phyloP scores from a whole-genome alignment of 2,797 vertebrate genomes.

The Pterois miles region DNA sequence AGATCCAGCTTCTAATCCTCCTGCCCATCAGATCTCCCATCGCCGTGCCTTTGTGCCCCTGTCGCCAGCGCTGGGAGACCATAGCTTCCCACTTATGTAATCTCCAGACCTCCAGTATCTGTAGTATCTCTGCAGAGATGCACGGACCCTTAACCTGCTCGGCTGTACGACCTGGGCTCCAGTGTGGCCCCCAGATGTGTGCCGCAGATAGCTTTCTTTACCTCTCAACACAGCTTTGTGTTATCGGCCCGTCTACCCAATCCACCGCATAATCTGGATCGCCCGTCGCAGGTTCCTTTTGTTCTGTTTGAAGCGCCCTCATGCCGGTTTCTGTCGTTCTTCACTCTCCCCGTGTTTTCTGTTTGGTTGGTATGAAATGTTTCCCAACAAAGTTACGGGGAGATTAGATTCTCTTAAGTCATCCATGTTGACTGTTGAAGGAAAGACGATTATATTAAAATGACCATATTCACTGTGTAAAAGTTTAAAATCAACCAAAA shows the following conservation, averaged over 20 bases:
- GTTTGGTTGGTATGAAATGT: constrained; percentile 43
- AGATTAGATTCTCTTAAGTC: constrained; percentile 30
- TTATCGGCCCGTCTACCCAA: constrained; percentile 76
- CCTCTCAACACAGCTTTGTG: constrained; percentile 82
- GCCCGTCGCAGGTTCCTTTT: constrained; percentile 70
- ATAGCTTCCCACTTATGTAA: constrained; percentile 75
- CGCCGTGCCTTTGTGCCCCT: constrained; percentile 74
- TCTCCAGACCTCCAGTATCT: constrained; percentile 80
- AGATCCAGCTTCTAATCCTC: constrained; percentile 85
- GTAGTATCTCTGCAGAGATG: constrained; percentile 69
- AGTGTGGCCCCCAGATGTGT: constrained; percentile 80
- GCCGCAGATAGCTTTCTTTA: constrained; percentile 81
- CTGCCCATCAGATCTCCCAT: constrained; percentile 84
- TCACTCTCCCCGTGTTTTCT: constrained; percentile 64
- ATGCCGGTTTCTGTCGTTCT: constrained; percentile 59
- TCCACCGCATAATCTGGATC: constrained; percentile 75
- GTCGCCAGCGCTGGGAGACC: constrained; percentile 68
- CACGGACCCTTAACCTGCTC: constrained; percentile 66
- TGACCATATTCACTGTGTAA: neutral
- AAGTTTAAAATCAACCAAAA: neutral
- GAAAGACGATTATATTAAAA: neutral
- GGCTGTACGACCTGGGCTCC: constrained; percentile 76
- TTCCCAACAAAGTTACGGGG: constrained; percentile 38
- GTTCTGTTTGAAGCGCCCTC: constrained; percentile 78
- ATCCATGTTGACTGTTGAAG: neutral